Percentiles rank a stretch among this genome's conserved stretches.
phyloP scores from a whole-genome alignment of 2,888 invertebrate genomes.

The Elysia crispata region DNA sequence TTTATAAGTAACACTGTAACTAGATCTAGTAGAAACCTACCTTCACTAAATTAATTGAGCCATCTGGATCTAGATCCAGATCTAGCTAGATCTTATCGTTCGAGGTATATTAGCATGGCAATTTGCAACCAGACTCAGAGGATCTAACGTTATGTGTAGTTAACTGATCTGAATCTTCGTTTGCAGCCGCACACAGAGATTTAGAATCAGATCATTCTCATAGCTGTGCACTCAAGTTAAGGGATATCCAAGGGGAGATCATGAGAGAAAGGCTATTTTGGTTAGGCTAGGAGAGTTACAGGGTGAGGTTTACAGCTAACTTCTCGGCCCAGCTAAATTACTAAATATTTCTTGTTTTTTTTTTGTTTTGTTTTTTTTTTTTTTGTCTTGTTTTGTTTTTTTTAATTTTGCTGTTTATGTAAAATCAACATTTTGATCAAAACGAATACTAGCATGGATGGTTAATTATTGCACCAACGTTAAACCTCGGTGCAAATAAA shows the following conservation, averaged over 20 bases:
- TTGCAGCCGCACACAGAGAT: too few species aligned
- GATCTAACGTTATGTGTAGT: background rate
- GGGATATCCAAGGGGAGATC: background rate
- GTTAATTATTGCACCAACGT: too few species aligned
- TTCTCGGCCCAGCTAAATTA: background rate
- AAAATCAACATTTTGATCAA: too few species aligned
- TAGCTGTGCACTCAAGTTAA: background rate
- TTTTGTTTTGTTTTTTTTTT: background rate
- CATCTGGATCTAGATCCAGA: slow-evolving; percentile 9
- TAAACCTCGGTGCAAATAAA: too few species aligned
- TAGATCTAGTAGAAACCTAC: too few species aligned
- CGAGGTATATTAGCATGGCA: background rate
- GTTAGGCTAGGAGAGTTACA: too few species aligned
- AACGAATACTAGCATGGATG: too few species aligned
- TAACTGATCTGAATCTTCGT: too few species aligned
- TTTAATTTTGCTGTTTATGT: background rate
- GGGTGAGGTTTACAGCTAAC: background rate
- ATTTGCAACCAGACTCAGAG: background rate
- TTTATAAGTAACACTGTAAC: too few species aligned
- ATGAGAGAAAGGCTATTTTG: background rate
- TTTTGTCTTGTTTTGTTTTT: background rate
- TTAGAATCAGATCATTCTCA: too few species aligned
- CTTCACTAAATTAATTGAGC: too few species aligned
- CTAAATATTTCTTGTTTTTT: background rate
- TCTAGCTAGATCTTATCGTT: background rate